Conservation (phyloP, 2,113 vertebrate genomes). For the Misgurnus mizolepis region DNA sequence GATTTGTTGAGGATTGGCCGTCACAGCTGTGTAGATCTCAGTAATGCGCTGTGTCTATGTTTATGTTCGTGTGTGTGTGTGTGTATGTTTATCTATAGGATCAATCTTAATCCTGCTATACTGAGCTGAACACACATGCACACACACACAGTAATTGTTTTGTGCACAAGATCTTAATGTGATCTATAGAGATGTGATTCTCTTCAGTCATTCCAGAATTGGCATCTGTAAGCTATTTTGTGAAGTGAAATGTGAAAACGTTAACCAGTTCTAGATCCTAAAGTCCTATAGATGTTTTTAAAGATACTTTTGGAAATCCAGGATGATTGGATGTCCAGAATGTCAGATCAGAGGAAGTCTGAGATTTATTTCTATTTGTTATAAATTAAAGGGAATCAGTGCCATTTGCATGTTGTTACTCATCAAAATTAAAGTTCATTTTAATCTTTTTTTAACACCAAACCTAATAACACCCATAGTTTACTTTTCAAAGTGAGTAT, state of each 20-base stretch:
- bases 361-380: too few species aligned
- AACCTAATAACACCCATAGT: too few species aligned
- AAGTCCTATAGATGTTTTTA: too few species aligned
- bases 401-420: too few species aligned
- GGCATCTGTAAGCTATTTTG: not conserved
- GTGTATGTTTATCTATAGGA: conserved; percentile 72
- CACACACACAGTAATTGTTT: conserved; percentile 11
- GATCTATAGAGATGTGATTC: not conserved
- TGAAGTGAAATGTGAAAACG: not conserved
- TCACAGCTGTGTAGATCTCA: conserved; percentile 70
- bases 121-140: conserved; percentile 51
- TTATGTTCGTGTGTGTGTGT: conserved; percentile 49
- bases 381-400: too few species aligned
- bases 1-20: conserved; percentile 52
- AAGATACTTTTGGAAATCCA: too few species aligned
- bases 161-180: conserved; percentile 14
- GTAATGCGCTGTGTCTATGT: conserved; percentile 49
- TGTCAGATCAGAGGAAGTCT: too few species aligned
- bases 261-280: too few species aligned
- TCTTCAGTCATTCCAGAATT: not conserved
- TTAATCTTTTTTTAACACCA: too few species aligned
- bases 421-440: too few species aligned
- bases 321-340: too few species aligned
- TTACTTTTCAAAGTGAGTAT: too few species aligned
- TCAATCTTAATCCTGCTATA: conserved; percentile 69